Base-by-base conservation (phyloP, 2,113 vertebrate species). In the Bagarius yarrelli region DNA sequence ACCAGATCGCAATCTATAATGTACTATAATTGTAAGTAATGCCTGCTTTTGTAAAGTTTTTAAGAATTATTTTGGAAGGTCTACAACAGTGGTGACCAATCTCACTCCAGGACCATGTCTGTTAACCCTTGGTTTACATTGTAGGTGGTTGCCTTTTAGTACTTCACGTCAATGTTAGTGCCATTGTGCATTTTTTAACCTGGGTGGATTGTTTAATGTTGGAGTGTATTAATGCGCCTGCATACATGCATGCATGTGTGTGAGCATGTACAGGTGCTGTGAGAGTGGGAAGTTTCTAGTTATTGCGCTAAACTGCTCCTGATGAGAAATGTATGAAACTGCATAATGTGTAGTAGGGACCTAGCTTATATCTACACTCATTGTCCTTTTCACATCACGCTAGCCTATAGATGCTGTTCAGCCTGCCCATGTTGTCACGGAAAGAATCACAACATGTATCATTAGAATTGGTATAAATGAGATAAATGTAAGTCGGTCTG, bases 61-160 rank as follows among this genome's bases (percentile, higher is more conserved):
- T 79, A 88, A 76, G 61, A 82, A n/a, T 32, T 71, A 30, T 52
- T 71, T 52, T 30, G 9, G 4, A 73, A 73, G 44, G 44, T 47
- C 44, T 47, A 47, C 44, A 47, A 47, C 44, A 47, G 44, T 1
- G 9, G 5, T 47, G 44, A 47, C 44, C 44, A 47, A 47, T 8
- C 9, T 47, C 44, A 47, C 5, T 8, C 44, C 9, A 8, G 6
- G 11, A 86, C 79, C 76, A 87, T 52, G 66, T 82, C 81, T 52
- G 66, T 82, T 83, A 88, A 89, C 85, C 84, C 87, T 91, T 91
- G 91, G 89, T 87, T 90, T 90, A 82, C 67, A 88, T 81, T 85
- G 80, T 88, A 87, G 90, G 88, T 84, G 85, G 90, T 89, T 88
- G 88, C 87, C 88, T 91, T 91, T 88, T 85, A 85, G 84, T 84